Base-by-base conservation (phyloP, 2,888 invertebrate species). In the Heliconius ethilla region DNA sequence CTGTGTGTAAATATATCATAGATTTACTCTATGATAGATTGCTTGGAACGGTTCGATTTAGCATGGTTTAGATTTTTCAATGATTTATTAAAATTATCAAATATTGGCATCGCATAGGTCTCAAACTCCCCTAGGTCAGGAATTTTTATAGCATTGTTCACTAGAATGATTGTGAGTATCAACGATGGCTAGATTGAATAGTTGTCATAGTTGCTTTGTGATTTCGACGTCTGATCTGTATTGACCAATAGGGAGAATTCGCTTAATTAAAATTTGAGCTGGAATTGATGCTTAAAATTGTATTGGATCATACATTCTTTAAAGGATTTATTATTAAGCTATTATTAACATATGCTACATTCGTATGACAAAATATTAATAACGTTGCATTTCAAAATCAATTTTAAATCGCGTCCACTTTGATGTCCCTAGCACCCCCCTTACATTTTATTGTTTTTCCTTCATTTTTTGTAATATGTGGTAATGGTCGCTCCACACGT, bases 401-500 rank as follows among this genome's bases (percentile, higher is more conserved):
- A 92, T 90, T 93, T 92, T 91, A 91, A 92, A 92, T 81, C 88
- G 82, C 85, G 89, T 89, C 89, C 89, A 90, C 85, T 85, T 85
- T 84, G 84, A 85, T 86, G 86, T 87, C 87, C 87, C 87, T 85
- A 0, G 11, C 84, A 86, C 83, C 82, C 83, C 86, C 86, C 86
- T 83, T 80, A 79, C 81, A 83, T 90, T 93, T 94, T 93, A 93
- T 94, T 93, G 94, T 94, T 94, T 92, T 93, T 91, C 91, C 89
- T 88, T 81, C 89, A 90, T 92, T 94, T 94, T 94, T 93, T 93
- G 93, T 94, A 94, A 94, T 94, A 94, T 93, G 94, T 92, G 94
- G 92, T 94, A 94, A 94, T 94, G 93, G 93, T 88, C 89, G 89
- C 85, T 89, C 88, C 94, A 94, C 93, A 94, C 93, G 93, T 94